Evolutionary conservation across 2,888 invertebrate genomes (phyloP).

Genomic region (Iselma pallidipennis): DNA sequence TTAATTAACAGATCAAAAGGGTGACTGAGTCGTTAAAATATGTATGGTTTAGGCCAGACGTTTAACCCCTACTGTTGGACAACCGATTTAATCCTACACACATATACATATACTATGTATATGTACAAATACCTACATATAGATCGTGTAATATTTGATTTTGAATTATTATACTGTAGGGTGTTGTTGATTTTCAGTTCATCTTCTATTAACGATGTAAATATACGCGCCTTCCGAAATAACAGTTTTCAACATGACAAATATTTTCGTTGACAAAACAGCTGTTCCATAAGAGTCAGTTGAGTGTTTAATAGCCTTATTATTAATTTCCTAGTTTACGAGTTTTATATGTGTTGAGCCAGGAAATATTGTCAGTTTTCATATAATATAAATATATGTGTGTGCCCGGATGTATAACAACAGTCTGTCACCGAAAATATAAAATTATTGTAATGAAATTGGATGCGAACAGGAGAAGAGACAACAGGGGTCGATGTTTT

Average conservation of each 20-base stretch:
- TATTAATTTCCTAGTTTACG: constrained; percentile 27
- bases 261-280: constrained; percentile 5
- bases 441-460: constrained; percentile 3
- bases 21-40: not conserved
- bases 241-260: not conserved
- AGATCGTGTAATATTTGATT: not conserved
- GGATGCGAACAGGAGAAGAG: not conserved
- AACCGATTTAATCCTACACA: too few species aligned
- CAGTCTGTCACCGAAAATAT: constrained; percentile 8
- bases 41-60: not conserved
- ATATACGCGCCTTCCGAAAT: too few species aligned
- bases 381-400: too few species aligned
- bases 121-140: too few species aligned
- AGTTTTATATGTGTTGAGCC: constrained; percentile 4
- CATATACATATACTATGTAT: too few species aligned
- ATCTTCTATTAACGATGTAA: too few species aligned
- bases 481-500: too few species aligned
- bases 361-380: constrained; percentile 22
- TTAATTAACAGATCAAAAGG: not conserved
- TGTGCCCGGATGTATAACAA: constrained; percentile 11
- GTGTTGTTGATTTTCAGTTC: not conserved
- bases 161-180: not conserved
- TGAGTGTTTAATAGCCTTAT: constrained; percentile 24
- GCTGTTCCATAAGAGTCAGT: constrained; percentile 4
- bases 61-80: not conserved